These are phyloP conservation scores for Rhinopithecus roxellana DNA, from an alignment of 2,113 vertebrate genomes.

Conservation along the genomic window DNA sequence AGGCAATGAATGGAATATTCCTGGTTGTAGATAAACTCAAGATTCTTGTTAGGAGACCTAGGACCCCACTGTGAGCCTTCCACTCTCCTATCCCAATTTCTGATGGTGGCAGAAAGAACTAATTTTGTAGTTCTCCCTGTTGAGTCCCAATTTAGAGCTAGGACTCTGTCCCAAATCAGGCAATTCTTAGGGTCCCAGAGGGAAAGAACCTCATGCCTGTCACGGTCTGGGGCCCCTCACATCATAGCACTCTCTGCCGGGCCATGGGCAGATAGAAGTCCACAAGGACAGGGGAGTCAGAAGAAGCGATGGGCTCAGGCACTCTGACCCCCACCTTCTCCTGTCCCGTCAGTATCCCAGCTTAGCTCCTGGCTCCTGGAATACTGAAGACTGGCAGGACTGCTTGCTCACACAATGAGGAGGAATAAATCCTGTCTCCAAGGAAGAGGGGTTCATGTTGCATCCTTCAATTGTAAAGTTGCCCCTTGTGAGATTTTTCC, in stretches of 20 bases:
- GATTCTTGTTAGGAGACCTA: background rate
- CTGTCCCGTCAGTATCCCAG: background rate
- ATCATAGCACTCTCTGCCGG: background rate
- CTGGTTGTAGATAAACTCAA: background rate
- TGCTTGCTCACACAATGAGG: background rate
- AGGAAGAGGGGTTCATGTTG: background rate
- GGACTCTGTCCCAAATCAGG: background rate
- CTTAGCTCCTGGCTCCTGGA: background rate
- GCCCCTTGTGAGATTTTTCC: background rate
- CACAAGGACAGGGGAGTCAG: background rate
- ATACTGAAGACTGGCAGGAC: background rate
- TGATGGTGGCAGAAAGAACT: background rate
- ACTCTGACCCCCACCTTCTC: fast-evolving
- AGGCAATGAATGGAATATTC: background rate
- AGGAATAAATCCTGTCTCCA: background rate
- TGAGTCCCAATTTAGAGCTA: background rate
- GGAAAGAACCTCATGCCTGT: background rate
- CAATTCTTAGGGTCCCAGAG: background rate
- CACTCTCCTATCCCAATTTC: background rate
- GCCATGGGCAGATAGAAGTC: background rate
- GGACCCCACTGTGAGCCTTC: background rate
- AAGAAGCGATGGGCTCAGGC: background rate
- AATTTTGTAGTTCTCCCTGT: background rate
- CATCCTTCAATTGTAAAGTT: background rate
- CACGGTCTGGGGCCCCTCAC: background rate